A percentile compares a stretch with the other conserved stretches of the same genome.
phyloP scores from a whole-genome alignment of 2,113 vertebrate genomes.

The Struthidea cinerea region DNA sequence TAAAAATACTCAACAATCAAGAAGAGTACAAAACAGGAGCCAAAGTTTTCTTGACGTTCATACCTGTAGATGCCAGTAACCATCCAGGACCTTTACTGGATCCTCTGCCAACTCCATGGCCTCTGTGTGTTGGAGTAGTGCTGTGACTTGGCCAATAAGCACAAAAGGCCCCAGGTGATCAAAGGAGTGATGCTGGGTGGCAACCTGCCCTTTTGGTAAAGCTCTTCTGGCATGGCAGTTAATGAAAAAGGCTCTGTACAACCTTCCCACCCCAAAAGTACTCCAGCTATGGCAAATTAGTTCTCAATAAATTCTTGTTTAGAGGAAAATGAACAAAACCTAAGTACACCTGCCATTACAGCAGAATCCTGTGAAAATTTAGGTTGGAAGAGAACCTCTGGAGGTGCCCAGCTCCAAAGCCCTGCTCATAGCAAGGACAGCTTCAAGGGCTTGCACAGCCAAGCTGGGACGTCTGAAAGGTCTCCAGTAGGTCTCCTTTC shows the following conservation, averaged over 20 bases:
- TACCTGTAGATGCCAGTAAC: not conserved
- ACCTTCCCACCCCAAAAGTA: not conserved
- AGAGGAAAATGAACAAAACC: not conserved
- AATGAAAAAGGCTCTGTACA: not conserved
- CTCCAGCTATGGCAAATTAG: not conserved
- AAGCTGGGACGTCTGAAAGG: not conserved
- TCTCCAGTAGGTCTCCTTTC: not conserved
- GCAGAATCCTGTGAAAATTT: not conserved
- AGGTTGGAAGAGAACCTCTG: not conserved
- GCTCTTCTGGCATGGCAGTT: not conserved
- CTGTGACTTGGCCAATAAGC: not conserved
- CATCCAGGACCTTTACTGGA: not conserved
- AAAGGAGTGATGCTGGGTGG: not conserved
- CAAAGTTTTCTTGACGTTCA: not conserved
- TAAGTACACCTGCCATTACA: not conserved
- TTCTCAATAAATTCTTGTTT: not conserved
- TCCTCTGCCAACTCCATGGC: not conserved
- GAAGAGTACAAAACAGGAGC: not conserved
- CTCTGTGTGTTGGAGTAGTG: not conserved
- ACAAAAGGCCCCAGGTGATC: not conserved
- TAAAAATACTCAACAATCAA: not conserved
- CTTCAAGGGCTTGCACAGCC: not conserved
- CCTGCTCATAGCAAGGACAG: not conserved
- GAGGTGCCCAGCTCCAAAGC: not conserved
- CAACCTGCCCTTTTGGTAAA: not conserved